These are phyloP conservation scores for Mechanitis mazaeus DNA, from an alignment of 2,888 invertebrate genomes.

Conservation along the genomic window DNA sequence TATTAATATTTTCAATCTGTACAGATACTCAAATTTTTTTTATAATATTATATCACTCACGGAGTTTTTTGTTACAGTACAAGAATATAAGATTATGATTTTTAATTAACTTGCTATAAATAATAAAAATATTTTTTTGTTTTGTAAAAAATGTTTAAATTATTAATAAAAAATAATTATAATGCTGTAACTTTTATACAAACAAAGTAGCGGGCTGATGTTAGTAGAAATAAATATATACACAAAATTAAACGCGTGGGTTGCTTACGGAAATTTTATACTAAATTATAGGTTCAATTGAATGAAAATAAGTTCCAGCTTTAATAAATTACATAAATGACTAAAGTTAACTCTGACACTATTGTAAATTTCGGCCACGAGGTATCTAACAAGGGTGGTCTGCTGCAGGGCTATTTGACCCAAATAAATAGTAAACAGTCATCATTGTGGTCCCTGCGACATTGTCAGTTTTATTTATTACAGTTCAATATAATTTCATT, in stretches of 20 bases:
- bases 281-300: slow-evolving; percentile 9
- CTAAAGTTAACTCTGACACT: slow-evolving; percentile 38
- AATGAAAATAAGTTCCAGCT: slow-evolving; percentile 4
- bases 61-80: no score
- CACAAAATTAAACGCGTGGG: slow-evolving; percentile 17
- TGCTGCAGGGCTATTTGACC: slow-evolving; percentile 52
- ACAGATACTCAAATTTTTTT: slow-evolving; percentile 3
- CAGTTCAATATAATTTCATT: slow-evolving; percentile 72
- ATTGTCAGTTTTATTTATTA: slow-evolving; percentile 63
- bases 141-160: no score
- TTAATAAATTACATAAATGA: slow-evolving; percentile 5
- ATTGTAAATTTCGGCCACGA: slow-evolving; percentile 36
- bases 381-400: slow-evolving; percentile 50
- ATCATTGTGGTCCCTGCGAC: slow-evolving; percentile 52
- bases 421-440: slow-evolving; percentile 58
- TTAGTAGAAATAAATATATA: neutral
- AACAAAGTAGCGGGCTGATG: neutral
- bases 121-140: no score
- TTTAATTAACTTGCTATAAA: no score
- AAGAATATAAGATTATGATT: no score
- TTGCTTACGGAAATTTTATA: slow-evolving; percentile 14
- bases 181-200: no score
- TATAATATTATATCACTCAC: neutral
- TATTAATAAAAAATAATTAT: no score
- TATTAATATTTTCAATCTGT: slow-evolving; percentile 21